Conservation (phyloP, 2,113 vertebrate genomes). For the Telmatochromis sp. region DNA sequence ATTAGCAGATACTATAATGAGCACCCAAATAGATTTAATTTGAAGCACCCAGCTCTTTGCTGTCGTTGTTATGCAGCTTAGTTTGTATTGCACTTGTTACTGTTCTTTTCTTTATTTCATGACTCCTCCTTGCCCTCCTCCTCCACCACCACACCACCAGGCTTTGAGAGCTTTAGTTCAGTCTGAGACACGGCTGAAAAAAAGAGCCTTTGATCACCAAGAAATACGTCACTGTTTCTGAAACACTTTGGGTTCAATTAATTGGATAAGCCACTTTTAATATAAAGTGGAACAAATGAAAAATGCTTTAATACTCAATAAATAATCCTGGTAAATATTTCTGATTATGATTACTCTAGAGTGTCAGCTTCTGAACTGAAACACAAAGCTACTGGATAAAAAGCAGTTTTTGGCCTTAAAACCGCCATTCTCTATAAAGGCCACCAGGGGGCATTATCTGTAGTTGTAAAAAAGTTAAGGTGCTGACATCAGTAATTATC, state of each 20-base stretch:
- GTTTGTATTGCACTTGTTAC: neutral
- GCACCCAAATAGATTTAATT: neutral
- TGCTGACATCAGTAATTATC: neutral
- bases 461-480: neutral
- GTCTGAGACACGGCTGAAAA: neutral
- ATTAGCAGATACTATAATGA: neutral
- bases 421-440: neutral
- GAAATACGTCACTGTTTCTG: neutral
- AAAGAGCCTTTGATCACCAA: neutral
- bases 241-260: neutral
- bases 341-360: neutral
- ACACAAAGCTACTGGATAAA: neutral
- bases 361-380: neutral
- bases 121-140: neutral
- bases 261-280: neutral
- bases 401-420: neutral
- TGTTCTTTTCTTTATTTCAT: neutral
- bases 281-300: neutral
- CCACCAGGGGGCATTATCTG: neutral
- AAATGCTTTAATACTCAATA: neutral
- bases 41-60: neutral
- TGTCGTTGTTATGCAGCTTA: neutral
- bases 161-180: neutral
- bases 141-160: neutral
- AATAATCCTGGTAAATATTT: neutral